A percentile compares a stretch with the other conserved stretches of the same genome.
Evolutionary conservation across 2,888 invertebrate species (phyloP).

Genomic region (Eristalis pertinax): DNA sequence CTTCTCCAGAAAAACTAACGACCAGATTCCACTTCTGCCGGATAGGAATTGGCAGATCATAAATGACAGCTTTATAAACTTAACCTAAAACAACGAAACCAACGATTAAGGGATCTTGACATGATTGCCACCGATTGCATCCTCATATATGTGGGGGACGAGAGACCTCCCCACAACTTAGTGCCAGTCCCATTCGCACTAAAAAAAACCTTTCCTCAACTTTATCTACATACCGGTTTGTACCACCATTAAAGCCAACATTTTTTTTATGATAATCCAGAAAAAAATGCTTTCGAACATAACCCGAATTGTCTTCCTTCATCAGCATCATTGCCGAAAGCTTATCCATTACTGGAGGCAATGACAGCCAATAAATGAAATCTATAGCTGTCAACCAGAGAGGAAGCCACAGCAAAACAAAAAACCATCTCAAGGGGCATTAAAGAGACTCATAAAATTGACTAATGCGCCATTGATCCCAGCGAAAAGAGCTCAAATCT

Average conservation of each 20-base stretch:
- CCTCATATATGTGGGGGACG: too few relatives aligned
- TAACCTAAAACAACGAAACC: too few relatives aligned
- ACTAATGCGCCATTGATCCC: slow-evolving; percentile 56
- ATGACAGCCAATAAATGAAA: slow-evolving; percentile 28
- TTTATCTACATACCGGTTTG: neutral
- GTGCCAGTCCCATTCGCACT: too few relatives aligned
- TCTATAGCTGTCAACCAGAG: slow-evolving; percentile 16
- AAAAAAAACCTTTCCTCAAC: neutral
- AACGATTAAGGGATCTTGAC: too few relatives aligned
- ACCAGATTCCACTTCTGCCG: too few relatives aligned
- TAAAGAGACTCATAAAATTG: slow-evolving; percentile 44
- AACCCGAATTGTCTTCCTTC: slow-evolving; percentile 4
- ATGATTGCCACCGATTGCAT: too few relatives aligned
- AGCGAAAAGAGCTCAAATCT: slow-evolving; percentile 39
- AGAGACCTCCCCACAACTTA: too few relatives aligned
- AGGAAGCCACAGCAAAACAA: neutral
- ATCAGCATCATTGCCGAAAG: neutral
- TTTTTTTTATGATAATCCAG: neutral
- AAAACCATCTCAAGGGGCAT: neutral
- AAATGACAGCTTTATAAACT: too few relatives aligned
- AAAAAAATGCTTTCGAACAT: neutral
- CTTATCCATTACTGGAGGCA: neutral
- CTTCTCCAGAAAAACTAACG: too few relatives aligned
- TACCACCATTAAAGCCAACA: neutral
- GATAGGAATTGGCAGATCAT: too few relatives aligned